Percentiles rank a stretch among this genome's conserved stretches.
Evolutionary conservation across 2,797 vertebrate genomes (phyloP).

Genomic region (Limosa lapponica): DNA sequence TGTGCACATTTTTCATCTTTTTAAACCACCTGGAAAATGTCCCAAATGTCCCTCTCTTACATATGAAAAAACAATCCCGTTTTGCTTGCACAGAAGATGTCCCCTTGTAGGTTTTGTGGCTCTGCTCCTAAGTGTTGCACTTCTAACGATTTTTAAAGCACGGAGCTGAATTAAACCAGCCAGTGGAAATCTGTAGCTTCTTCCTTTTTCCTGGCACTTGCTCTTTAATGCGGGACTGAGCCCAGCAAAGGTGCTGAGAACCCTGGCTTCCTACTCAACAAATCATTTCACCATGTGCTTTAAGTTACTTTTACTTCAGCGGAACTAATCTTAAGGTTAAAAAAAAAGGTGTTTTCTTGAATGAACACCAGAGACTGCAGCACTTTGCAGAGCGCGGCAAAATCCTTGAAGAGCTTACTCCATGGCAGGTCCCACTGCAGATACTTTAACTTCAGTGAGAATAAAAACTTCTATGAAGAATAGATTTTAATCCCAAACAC

Average conservation of each 20-base stretch:
- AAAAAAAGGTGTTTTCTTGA: not conserved
- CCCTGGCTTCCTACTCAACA: not conserved
- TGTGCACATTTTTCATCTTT: not conserved
- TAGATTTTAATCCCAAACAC: not conserved
- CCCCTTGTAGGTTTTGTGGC: not conserved
- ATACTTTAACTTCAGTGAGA: not conserved
- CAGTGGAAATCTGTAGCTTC: not conserved
- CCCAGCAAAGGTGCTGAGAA: not conserved
- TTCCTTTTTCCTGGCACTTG: not conserved
- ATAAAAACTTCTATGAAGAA: not conserved
- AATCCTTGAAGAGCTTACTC: not conserved
- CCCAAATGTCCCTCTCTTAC: not conserved
- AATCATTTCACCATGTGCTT: not conserved
- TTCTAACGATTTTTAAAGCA: constrained; percentile 9
- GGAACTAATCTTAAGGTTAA: not conserved
- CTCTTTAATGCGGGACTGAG: not conserved
- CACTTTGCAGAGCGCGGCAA: not conserved
- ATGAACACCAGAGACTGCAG: not conserved
- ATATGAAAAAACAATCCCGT: not conserved
- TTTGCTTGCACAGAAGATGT: not conserved
- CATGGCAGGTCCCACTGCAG: not conserved
- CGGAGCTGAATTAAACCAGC: not conserved
- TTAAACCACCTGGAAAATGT: not conserved
- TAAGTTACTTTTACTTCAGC: not conserved
- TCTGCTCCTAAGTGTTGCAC: not conserved